These are phyloP conservation scores for Phyllotreta striolata DNA, from an alignment of 2,888 invertebrate species.

Conservation along the genomic window DNA sequence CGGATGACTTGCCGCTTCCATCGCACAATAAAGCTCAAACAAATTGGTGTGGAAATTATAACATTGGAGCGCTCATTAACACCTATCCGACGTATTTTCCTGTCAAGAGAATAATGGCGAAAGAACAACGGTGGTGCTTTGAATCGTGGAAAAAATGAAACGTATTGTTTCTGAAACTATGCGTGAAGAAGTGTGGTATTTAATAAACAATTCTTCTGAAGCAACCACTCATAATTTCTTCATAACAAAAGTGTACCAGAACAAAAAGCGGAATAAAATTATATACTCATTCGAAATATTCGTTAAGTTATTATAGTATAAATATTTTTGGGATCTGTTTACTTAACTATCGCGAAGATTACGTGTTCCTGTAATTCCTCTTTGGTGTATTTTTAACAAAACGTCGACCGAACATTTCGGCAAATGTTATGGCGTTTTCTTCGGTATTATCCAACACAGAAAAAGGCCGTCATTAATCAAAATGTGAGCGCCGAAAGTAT, in stretches of 20 bases:
- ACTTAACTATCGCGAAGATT: conserved; percentile 3
- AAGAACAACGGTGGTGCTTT: conserved; percentile 27
- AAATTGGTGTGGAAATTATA: conserved; percentile 41
- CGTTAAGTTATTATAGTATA: no score
- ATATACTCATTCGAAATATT: no score
- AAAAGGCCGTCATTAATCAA: conserved; percentile 30
- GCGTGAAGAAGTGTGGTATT: conserved; percentile 8
- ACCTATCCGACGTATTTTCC: conserved; percentile 34
- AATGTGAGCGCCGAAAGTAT: conserved; percentile 24
- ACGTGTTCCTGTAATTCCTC: conserved; percentile 26
- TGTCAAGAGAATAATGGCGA: conserved; percentile 29
- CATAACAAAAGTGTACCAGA: no score
- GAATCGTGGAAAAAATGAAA: conserved; percentile 12
- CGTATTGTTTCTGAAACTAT: conserved; percentile 22
- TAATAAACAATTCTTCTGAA: conserved; percentile 2
- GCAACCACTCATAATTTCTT: no score
- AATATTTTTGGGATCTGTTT: no score
- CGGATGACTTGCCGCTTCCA: conserved; percentile 45
- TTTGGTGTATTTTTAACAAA: conserved; percentile 15
- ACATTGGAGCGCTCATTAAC: conserved; percentile 37
- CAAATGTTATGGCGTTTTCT: conserved; percentile 32
- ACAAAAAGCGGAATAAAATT: no score
- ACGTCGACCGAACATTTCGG: conserved; percentile 23
- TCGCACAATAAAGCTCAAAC: conserved; percentile 43
- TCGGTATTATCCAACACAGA: conserved; percentile 22